Base-by-base conservation (phyloP, 2,888 invertebrate genomes). In the Phymatocera aterrima region DNA sequence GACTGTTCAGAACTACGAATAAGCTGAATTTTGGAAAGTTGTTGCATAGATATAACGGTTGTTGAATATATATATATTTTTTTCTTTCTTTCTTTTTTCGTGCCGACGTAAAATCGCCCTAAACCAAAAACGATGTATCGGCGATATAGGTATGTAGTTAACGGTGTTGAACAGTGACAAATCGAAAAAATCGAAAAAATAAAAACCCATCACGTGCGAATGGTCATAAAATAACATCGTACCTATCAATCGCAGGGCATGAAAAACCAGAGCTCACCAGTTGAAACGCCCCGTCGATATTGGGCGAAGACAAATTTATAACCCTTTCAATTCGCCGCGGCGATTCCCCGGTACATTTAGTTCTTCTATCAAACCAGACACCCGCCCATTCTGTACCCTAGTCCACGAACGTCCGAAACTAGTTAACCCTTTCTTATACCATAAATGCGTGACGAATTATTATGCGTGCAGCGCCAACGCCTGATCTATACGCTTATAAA, bases 261-360 rank as follows among this genome's bases (percentile, higher is more conserved):
- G n/a, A n/a, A n/a, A 54, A 54, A 57, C 12, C n/a, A 31, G 40
- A 75, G 2, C 51, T 24, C 37, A 34, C 34, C 15, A 3, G 28
- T 12, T 28, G 21, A 40, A 54, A 75, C 75, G 75, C 75, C 75
- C 75, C 75, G 57, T 70, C 46, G 46, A 72, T 78, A 79, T 77
- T 81, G 80, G 79, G 82, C 79, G n/a, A 80, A 77, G 48, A 18
- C 46, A 43, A 80, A 83, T 83, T 84, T 80, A 82, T 81, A 79
- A 81, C 83, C 68, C 78, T 80, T 82, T 77, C 78, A 83, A 87
- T 87, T 87, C 81, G 87, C 84, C 83, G 79, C 85, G 84, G 83
- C 82, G 86, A 85, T 87, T 79, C 81, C 37, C 57, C 40, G 75
- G 57, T 40, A 75, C 75, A 75, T 54, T 75, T 60, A 37, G 21